Percentiles rank a stretch among this genome's conserved stretches.
Evolutionary conservation across 2,113 vertebrate genomes (phyloP).

Genomic region (Promerops cafer): DNA sequence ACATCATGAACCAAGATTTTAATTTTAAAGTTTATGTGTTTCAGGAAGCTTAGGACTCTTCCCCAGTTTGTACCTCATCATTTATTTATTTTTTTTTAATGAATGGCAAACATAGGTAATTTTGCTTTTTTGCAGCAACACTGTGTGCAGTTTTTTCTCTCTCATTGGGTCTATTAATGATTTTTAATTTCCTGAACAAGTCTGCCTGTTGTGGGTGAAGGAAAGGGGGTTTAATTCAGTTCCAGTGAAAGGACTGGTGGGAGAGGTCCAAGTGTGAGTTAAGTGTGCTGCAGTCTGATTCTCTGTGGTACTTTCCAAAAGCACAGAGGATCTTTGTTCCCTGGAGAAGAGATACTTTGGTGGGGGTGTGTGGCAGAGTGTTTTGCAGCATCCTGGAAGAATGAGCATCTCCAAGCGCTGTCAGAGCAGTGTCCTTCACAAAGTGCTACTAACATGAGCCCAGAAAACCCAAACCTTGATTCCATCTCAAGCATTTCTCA

Average conservation of each 20-base stretch:
- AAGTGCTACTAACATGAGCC: fast-evolving
- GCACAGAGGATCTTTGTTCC: not conserved
- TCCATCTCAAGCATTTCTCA: not conserved
- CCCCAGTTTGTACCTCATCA: conserved; percentile 9
- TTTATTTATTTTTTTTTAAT: not conserved
- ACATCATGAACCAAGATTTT: conserved; percentile 36
- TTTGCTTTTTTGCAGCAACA: conserved; percentile 23
- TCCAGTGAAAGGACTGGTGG: not conserved
- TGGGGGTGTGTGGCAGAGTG: not conserved
- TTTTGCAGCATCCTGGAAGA: not conserved
- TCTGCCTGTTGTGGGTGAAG: not conserved
- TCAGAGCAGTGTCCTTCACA: not conserved
- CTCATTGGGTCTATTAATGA: not conserved
- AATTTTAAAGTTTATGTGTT: conserved; percentile 53
- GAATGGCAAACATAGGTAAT: not conserved
- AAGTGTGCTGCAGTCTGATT: not conserved
- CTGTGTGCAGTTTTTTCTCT: not conserved
- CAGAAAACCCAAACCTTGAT: not conserved
- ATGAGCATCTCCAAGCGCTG: not conserved
- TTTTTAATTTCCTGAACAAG: conserved; percentile 45
- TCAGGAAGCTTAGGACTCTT: conserved; percentile 35
- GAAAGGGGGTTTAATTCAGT: not conserved
- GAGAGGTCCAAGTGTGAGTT: not conserved
- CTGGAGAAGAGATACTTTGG: not conserved
- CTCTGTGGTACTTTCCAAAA: not conserved